Evolutionary conservation across 2,113 vertebrate species (phyloP).

Genomic region (Carlito syrichta): DNA sequence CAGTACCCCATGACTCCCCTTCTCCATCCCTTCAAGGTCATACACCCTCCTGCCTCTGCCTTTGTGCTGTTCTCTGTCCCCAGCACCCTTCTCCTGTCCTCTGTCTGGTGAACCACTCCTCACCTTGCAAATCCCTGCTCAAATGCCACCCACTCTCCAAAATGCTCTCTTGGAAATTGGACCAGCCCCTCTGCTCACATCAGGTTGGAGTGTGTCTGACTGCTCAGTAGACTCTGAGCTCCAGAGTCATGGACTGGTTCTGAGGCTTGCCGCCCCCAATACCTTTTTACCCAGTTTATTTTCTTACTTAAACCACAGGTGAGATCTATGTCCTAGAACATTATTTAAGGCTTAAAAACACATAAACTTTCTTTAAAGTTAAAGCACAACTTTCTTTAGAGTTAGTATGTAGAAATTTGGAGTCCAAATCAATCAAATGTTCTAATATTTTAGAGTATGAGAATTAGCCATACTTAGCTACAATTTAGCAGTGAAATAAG

Average conservation of each 20-base stretch:
- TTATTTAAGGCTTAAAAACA: neutral
- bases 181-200: neutral
- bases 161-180: neutral
- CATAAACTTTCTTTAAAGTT: neutral
- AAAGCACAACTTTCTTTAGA: slow-evolving; percentile 7
- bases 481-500: slow-evolving; percentile 16
- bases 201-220: neutral
- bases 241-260: neutral
- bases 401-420: slow-evolving; percentile 38
- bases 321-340: neutral
- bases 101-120: neutral
- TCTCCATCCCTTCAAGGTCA: neutral
- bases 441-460: slow-evolving; percentile 38
- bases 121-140: neutral
- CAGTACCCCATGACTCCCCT: neutral
- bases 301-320: neutral
- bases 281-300: neutral
- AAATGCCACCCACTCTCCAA: neutral
- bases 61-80: neutral
- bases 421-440: slow-evolving; percentile 24
- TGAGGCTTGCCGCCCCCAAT: neutral
- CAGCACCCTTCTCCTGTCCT: neutral
- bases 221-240: neutral
- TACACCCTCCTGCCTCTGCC: neutral
- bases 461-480: slow-evolving; percentile 4